Percentiles rank a stretch among this genome's conserved stretches.
These are phyloP conservation scores for Drosophila ironensis DNA, from an alignment of 1,140 invertebrate species.

Conservation along the genomic window DNA sequence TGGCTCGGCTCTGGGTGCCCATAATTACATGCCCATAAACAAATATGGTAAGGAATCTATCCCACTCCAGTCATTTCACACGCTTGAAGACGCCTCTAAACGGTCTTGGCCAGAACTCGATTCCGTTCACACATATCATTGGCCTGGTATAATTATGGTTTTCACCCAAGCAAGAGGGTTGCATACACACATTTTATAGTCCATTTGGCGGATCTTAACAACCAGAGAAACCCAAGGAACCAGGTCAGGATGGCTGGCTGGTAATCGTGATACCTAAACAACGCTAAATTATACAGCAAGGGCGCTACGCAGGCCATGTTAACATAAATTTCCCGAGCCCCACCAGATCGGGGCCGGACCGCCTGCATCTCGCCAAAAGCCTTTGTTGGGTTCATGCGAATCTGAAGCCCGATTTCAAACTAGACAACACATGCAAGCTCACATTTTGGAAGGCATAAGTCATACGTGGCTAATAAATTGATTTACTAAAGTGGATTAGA, in stretches of 20 bases:
- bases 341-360: no score
- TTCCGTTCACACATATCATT: slow-evolving; percentile 70
- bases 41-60: slow-evolving; percentile 30
- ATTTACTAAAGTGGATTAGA: slow-evolving; percentile 78
- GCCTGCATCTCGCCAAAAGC: slow-evolving; percentile 47
- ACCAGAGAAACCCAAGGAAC: neutral
- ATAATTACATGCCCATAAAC: slow-evolving; percentile 55
- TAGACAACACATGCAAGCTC: slow-evolving; percentile 78
- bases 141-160: slow-evolving; percentile 77
- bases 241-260: slow-evolving; percentile 28
- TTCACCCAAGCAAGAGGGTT: slow-evolving; percentile 63
- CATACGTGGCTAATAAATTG: slow-evolving; percentile 81
- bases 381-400: slow-evolving; percentile 2
- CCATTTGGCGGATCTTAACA: slow-evolving; percentile 3
- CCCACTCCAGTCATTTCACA: slow-evolving; percentile 53
- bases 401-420: slow-evolving; percentile 54
- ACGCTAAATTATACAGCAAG: slow-evolving; percentile 79
- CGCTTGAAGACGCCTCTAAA: slow-evolving; percentile 53
- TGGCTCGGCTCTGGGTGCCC: slow-evolving; percentile 4
- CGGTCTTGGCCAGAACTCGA: slow-evolving; percentile 1
- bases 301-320: slow-evolving; percentile 79
- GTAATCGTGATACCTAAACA: slow-evolving; percentile 80
- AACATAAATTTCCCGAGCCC: slow-evolving; percentile 81
- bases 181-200: slow-evolving; percentile 43
- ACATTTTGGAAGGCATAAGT: slow-evolving; percentile 81